These are phyloP conservation scores for Beris chalybata DNA, from an alignment of 2,888 invertebrate genomes.

Conservation along the genomic window DNA sequence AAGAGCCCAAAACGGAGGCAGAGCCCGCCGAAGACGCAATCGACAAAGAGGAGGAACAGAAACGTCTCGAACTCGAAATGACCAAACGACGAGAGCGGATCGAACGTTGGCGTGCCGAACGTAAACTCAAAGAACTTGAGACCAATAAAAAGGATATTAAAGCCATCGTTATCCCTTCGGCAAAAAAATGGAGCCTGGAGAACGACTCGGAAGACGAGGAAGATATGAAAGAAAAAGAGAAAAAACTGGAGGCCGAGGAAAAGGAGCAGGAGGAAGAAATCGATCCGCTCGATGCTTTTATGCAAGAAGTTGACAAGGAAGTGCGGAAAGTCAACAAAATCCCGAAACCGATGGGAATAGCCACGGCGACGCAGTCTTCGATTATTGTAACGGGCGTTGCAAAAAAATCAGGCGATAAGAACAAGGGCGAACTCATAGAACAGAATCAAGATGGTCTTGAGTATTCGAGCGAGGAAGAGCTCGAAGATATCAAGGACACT, in stretches of 20 bases:
- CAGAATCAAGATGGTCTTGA: slow-evolving; percentile 97
- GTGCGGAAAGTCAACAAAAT: slow-evolving; percentile 55
- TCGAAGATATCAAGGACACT: slow-evolving; percentile 90
- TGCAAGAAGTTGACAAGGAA: slow-evolving; percentile 78
- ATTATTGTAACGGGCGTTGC: slow-evolving; percentile 84
- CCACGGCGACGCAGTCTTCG: slow-evolving; percentile 57
- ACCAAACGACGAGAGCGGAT: slow-evolving; percentile 92
- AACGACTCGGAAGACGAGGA: slow-evolving; percentile 95
- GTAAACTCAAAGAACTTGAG: slow-evolving; percentile 85
- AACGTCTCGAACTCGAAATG: slow-evolving; percentile 91
- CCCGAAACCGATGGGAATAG: slow-evolving; percentile 49
- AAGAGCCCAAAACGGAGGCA: slow-evolving; percentile 41
- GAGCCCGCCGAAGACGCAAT: slow-evolving; percentile 58
- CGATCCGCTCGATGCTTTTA: slow-evolving; percentile 96
- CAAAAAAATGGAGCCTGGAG: slow-evolving; percentile 93
- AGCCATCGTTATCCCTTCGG: slow-evolving; percentile 62
- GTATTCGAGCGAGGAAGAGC: slow-evolving; percentile 96
- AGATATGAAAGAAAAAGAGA: slow-evolving; percentile 71
- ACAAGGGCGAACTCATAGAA: slow-evolving; percentile 98
- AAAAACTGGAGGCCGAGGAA: slow-evolving; percentile 40
- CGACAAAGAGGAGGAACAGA: slow-evolving; percentile 84
- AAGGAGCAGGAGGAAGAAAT: slow-evolving; percentile 70
- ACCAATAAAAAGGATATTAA: slow-evolving; percentile 77
- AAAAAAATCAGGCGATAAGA: slow-evolving; percentile 72
- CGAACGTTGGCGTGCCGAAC: slow-evolving; percentile 92